Percentiles rank a stretch among this genome's conserved stretches.
Conservation (phyloP, 2,113 vertebrate genomes). For the Dromas ardeola region DNA sequence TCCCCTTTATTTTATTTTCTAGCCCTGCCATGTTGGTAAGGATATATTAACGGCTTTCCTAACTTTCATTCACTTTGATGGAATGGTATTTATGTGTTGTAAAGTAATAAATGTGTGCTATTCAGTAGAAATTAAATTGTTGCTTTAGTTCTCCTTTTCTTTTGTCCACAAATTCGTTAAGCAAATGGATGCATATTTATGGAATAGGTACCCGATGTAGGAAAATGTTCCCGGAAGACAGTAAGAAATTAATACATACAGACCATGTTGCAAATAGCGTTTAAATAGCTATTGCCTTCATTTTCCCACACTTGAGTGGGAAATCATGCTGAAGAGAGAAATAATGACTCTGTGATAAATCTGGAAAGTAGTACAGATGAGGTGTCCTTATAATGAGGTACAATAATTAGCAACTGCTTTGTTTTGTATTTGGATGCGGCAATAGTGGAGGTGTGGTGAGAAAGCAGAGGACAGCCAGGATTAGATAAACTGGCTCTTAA, state of each 20-base stretch:
- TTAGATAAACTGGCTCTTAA: not conserved
- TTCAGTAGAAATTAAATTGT: not conserved
- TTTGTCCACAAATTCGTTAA: not conserved
- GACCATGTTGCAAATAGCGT: not conserved
- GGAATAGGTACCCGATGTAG: not conserved
- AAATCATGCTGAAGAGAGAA: conserved; percentile 32
- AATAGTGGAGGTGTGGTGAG: not conserved
- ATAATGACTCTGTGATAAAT: conserved; percentile 5
- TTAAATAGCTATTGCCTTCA: conserved; percentile 14
- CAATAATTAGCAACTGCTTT: conserved; percentile 40
- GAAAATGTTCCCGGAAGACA: not conserved
- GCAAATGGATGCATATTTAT: not conserved
- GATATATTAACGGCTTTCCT: not conserved
- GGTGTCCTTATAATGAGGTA: not conserved
- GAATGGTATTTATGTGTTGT: not conserved
- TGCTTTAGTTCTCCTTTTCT: not conserved
- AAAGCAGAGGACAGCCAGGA: not conserved
- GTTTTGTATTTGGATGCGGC: conserved; percentile 6
- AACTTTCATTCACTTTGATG: not conserved
- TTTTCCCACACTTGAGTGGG: conserved; percentile 2
- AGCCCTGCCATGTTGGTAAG: not conserved
- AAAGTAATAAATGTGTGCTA: not conserved
- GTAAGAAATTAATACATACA: not conserved
- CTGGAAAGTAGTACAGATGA: not conserved
- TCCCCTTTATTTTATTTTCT: not conserved